These are phyloP conservation scores for Motacilla alba DNA, from an alignment of 2,113 vertebrate genomes.

Conservation along the genomic window DNA sequence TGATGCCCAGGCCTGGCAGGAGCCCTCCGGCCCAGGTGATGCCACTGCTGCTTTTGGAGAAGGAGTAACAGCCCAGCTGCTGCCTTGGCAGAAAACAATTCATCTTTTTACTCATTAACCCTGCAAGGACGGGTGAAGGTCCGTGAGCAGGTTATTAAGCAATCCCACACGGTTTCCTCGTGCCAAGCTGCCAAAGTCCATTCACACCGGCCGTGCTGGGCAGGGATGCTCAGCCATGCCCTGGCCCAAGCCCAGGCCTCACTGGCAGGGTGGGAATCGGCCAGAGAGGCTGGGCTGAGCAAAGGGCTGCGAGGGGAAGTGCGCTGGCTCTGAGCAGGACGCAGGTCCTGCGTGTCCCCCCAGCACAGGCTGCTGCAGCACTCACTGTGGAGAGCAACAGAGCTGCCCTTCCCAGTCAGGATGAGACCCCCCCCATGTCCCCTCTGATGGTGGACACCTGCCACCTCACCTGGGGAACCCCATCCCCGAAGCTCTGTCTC, in stretches of 20 bases:
- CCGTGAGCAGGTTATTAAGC: not conserved
- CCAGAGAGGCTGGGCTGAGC: not conserved
- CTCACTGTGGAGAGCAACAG: not conserved
- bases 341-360: not conserved
- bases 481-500: not conserved
- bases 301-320: not conserved
- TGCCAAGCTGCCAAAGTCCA: not conserved
- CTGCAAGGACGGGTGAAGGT: not conserved
- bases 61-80: not conserved
- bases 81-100: not conserved
- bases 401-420: not conserved
- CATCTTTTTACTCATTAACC: constrained; percentile 49
- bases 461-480: not conserved
- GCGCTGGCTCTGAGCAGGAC: not conserved
- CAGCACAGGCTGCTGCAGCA: rapidly evolving
- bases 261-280: not conserved
- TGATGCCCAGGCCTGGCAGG: not conserved
- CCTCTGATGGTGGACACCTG: too few species aligned
- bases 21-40: rapidly evolving
- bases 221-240: rapidly evolving
- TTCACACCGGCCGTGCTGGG: rapidly evolving
- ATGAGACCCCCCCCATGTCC: not conserved
- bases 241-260: not conserved
- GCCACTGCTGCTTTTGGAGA: not conserved
- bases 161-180: not conserved